A percentile compares a stretch with the other conserved stretches of the same genome.
Evolutionary conservation across 1,140 invertebrate species (phyloP).

Genomic region (Lamellibrachia luymesi): DNA sequence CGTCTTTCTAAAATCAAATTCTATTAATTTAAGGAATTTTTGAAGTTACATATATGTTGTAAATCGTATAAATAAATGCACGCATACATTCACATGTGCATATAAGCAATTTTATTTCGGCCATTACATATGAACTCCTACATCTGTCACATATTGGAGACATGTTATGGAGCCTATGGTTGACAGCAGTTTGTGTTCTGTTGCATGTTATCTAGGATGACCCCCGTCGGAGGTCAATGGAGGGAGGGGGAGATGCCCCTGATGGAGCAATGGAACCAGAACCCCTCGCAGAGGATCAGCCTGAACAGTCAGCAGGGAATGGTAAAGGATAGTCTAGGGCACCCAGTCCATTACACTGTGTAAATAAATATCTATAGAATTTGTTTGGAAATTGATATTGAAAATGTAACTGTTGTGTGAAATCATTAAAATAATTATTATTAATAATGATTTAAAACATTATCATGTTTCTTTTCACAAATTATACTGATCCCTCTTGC

Average conservation of each 20-base stretch:
- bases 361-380: no score
- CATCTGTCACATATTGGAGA: no score
- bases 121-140: no score
- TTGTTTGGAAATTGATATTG: not conserved
- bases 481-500: not conserved
- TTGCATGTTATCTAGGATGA: not conserved
- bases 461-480: not conserved
- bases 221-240: not conserved
- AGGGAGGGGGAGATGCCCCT: conserved; percentile 8
- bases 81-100: no score
- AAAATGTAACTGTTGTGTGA: not conserved
- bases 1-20: no score
- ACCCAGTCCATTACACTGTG: not conserved
- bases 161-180: no score
- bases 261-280: conserved; percentile 9
- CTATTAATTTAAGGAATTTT: no score
- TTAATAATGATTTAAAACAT: not conserved
- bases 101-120: no score
- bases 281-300: not conserved
- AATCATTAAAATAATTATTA: not conserved
- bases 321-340: not conserved
- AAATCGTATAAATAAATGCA: no score
- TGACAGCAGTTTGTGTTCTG: not conserved
- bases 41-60: no score
- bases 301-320: not conserved